Conservation (phyloP, 64 coral and sea anemone species). For the Stichodactyla helianthus region DNA sequence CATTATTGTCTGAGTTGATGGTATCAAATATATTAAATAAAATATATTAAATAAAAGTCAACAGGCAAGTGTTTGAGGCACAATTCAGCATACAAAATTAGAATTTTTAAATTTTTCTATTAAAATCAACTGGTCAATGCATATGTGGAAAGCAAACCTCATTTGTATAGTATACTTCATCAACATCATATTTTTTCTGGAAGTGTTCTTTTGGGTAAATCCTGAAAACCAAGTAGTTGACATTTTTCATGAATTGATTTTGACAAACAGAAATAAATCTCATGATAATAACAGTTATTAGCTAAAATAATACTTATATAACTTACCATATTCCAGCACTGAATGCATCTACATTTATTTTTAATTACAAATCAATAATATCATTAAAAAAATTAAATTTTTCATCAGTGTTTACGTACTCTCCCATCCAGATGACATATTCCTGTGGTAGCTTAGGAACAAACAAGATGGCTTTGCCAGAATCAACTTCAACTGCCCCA, state of each 20-base stretch:
- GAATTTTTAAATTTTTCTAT: no score
- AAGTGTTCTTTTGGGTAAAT: constrained; percentile 61
- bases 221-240: constrained; percentile 12
- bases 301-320: no score
- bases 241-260: no score
- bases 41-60: no score
- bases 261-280: no score
- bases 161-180: constrained; percentile 54
- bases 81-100: no score
- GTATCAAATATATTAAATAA: no score
- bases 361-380: background rate
- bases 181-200: constrained; percentile 75
- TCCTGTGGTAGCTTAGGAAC: constrained; percentile 73
- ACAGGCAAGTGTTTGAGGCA: background rate
- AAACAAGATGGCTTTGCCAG: constrained; percentile 69
- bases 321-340: background rate
- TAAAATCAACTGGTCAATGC: no score
- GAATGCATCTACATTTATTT: background rate
- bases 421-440: constrained; percentile 93
- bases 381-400: background rate
- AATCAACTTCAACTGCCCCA: constrained; percentile 90
- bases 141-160: constrained; percentile 23
- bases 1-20: no score
- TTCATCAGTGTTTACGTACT: constrained; percentile 23
- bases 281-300: no score